Conservation (phyloP, 2,797 vertebrate genomes). For the Danio tinwini region DNA sequence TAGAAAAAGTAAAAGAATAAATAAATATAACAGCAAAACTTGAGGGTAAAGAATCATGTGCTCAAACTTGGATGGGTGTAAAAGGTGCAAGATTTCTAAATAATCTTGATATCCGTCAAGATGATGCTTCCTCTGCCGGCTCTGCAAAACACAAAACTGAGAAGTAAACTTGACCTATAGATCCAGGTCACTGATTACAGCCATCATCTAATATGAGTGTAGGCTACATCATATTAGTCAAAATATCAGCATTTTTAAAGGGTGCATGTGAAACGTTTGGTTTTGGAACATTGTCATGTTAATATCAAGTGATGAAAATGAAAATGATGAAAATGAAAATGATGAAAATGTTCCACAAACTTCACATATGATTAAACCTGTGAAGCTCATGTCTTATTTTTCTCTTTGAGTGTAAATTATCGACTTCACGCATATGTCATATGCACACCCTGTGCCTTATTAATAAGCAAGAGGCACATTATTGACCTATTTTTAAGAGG, state of each 20-base stretch:
- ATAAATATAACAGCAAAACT: conserved; percentile 1
- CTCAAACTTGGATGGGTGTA: not conserved
- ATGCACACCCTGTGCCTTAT: not conserved
- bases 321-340: too few relatives aligned
- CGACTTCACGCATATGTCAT: not conserved
- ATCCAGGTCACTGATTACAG: not conserved
- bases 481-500: too few relatives aligned
- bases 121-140: conserved; percentile 68
- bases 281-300: too few relatives aligned
- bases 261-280: too few relatives aligned
- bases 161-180: not conserved
- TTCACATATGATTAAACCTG: too few relatives aligned
- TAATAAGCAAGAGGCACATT: not conserved
- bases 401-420: too few relatives aligned
- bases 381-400: too few relatives aligned
- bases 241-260: not conserved
- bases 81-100: not conserved
- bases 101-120: conserved; percentile 44
- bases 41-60: not conserved
- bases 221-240: not conserved
- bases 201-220: not conserved
- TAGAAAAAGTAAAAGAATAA: not conserved
- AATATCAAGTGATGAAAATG: too few relatives aligned
- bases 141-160: conserved; percentile 66
- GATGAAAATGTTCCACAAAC: too few relatives aligned